Conservation (phyloP, 2,113 vertebrate genomes). For the Cynopterus brachyotis region DNA sequence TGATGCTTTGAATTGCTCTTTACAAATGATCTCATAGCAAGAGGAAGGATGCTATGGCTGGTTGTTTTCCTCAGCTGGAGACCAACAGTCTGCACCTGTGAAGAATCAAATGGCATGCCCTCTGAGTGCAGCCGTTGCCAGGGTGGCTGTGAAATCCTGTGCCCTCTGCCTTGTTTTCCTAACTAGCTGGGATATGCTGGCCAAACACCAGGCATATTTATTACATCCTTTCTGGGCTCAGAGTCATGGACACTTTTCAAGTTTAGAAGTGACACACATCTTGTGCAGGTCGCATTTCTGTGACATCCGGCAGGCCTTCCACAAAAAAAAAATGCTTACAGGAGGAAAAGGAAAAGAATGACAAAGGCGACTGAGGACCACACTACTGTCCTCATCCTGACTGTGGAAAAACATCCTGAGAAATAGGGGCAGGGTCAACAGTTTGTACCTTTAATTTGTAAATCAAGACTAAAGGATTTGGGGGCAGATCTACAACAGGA, state of each 20-base stretch:
- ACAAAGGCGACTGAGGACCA: neutral
- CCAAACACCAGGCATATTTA: conserved; percentile 11
- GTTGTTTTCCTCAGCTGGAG: neutral
- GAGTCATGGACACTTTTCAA: neutral
- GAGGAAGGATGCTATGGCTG: neutral
- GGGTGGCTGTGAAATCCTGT: conserved; percentile 13
- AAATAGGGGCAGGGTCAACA: neutral
- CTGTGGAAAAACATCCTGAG: neutral
- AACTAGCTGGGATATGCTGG: conserved; percentile 58
- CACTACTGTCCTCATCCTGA: neutral
- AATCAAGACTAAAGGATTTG: neutral
- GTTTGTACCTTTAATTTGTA: neutral
- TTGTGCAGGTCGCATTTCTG: conserved; percentile 45
- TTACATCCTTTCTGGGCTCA: conserved; percentile 63
- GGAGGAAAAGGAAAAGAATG: conserved; percentile 38
- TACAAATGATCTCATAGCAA: neutral
- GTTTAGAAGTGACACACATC: neutral
- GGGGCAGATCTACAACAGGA: neutral
- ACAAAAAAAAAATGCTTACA: conserved; percentile 35
- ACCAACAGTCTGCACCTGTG: conserved; percentile 11
- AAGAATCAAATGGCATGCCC: neutral
- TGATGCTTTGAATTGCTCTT: neutral
- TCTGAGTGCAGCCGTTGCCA: neutral
- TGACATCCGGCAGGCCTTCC: conserved; percentile 45
- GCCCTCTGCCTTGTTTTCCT: conserved; percentile 45